Evolutionary conservation across 2,113 vertebrate genomes (phyloP), one percentile per base, ranked within the genome.

Genomic region (Elachura formosa): DNA sequence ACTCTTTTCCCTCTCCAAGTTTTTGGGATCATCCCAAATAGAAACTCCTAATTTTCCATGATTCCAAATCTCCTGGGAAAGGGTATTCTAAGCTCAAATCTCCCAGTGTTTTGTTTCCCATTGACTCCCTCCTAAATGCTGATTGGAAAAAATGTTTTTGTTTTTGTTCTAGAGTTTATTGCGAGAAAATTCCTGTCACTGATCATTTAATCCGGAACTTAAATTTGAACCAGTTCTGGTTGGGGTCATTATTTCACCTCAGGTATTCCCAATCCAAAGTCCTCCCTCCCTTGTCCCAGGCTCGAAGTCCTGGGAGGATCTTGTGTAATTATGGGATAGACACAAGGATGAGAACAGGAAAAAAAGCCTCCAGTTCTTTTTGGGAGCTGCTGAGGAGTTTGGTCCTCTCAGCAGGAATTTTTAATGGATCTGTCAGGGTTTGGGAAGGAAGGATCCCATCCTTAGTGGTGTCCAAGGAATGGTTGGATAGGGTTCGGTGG

Each of bases 221-320:
- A 90, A 96, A 86, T 93, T 71, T 81, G 45, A 97, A 61, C 94
- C 94, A 88, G 67, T 96, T 94, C 55, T 86, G 81, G 46, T n/a
- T 29, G 11, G 20, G 74, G 59, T 78, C 61, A 31, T 93, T 74
- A 77, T 96, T 96, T 88, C 88, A 92, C 68, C 86, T 64, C 75
- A 46, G 69, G 48, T 87, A 78, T 94, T 97, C 86, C 90, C 84
- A 81, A 59, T 80, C 81, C 90, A 87, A 91, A 94, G 21, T 80
- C 51, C 89, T 84, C 34, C 36, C 62, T 74, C 84, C 68, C 40
- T 89, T 92, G 56, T 89, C 24, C 89, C 74, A 64, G 36, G 61
- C 63, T 90, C 77, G 83, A 86, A 84, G 85, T 89, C 61, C 89
- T 77, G 33, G 62, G n/a, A 87, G 96, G 68, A 96, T 95, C 95